phyloP scores from a whole-genome alignment of 2,888 invertebrate species.

The Fabriciana adippe region DNA sequence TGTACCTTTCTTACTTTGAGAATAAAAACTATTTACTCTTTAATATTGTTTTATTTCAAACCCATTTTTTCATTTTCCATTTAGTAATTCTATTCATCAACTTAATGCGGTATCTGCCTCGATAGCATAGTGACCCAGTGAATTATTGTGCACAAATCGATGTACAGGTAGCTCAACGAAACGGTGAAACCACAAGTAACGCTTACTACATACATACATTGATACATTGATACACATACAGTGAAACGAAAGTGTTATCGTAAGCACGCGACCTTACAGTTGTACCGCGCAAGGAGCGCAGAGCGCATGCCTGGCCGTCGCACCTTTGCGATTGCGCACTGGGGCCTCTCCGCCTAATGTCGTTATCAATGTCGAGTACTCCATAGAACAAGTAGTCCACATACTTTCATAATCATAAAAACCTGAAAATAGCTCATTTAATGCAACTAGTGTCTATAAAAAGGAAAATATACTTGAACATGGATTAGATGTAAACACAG shows the following conservation, averaged over 20 bases:
- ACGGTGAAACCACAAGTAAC: conserved; percentile 47
- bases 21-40: conserved; percentile 72
- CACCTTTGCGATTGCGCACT: conserved; percentile 59
- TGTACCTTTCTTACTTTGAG: conserved; percentile 74
- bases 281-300: conserved; percentile 49
- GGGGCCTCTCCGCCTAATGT: conserved; percentile 35
- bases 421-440: conserved; percentile 21
- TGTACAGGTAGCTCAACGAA: conserved; percentile 55
- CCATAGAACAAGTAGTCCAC: conserved; percentile 38
- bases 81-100: background rate
- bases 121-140: conserved; percentile 66
- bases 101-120: conserved; percentile 9
- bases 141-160: conserved; percentile 59
- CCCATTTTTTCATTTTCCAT: conserved; percentile 1
- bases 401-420: conserved; percentile 32
- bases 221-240: conserved; percentile 32
- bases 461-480: conserved; percentile 41
- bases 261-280: conserved; percentile 41
- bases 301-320: conserved; percentile 64
- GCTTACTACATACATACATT: conserved; percentile 24
- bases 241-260: conserved; percentile 13
- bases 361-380: conserved; percentile 55
- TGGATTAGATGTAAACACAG: conserved; percentile 43
- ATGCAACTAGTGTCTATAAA: conserved; percentile 28
- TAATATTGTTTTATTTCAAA: conserved; percentile 8